Evolutionary conservation across 2,113 vertebrate genomes (phyloP).

Genomic region (Perca flavescens): DNA sequence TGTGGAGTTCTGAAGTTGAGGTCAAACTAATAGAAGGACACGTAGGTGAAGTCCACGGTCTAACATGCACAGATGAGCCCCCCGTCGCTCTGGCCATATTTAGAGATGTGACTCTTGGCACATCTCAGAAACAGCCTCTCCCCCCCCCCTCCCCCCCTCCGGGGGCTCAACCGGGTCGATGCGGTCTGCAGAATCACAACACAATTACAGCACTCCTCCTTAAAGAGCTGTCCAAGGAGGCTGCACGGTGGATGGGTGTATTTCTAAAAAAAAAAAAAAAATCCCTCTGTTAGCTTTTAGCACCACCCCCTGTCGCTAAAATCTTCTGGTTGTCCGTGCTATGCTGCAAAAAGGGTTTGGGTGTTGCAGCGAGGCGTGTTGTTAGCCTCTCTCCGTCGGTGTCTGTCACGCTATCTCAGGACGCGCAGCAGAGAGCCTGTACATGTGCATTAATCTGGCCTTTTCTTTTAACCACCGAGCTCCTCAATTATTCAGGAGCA

Average conservation of each 20-base stretch:
- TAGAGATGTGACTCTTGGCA: conserved; percentile 78
- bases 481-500: conserved; percentile 81
- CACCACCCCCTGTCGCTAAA: conserved; percentile 81
- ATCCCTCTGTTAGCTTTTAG: conserved; percentile 83
- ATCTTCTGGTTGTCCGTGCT: conserved; percentile 67
- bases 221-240: conserved; percentile 70
- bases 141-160: neutral
- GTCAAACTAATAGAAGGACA: conserved; percentile 79
- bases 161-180: conserved; percentile 62
- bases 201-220: conserved; percentile 79
- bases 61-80: conserved; percentile 60
- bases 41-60: conserved; percentile 70
- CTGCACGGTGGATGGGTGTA: conserved; percentile 16
- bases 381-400: conserved; percentile 46
- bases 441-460: conserved; percentile 65
- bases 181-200: conserved; percentile 64
- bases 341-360: conserved; percentile 83
- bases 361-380: conserved; percentile 63
- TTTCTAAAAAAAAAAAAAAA: conserved; percentile 15
- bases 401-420: conserved; percentile 70
- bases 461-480: conserved; percentile 66
- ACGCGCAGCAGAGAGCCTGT: conserved; percentile 53
- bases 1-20: conserved; percentile 79
- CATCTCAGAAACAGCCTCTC: conserved; percentile 52
- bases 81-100: conserved; percentile 65